Evolutionary conservation across 2,113 vertebrate genomes (phyloP), one percentile per base, ranked within the genome.

Genomic region (Polyodon spathula): DNA sequence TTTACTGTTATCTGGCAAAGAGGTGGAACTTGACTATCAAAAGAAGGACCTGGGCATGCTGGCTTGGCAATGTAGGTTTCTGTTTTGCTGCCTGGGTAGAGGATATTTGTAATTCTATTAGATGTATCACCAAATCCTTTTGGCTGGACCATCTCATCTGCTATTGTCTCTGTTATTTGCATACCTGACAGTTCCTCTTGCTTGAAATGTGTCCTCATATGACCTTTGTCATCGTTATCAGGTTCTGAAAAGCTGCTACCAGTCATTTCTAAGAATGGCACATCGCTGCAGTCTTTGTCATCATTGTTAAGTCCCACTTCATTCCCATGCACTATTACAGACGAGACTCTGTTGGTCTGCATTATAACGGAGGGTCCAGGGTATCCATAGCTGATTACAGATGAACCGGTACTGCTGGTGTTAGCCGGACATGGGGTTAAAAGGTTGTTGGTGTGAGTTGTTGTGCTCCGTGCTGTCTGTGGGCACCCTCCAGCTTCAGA

Each of bases 1-100:
- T 94, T 98, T 54, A 98, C 96, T 11, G 96, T 98, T 71, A 98
- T 99, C 68, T 99, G 94, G 80, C 96, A 97, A 27, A 98, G 88
- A 3, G 95, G 95, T 0, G 92, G 89, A 0, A 94, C 81, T 0
- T 81, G 89, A 69, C 86, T 92, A 46, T 90, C 87, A 11, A 88
- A 70, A 46, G 94, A 95, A 37, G 94, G 92, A 53, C 95, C 96
- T 0, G 92, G 92, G 54, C 94, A 90, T 44, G 92, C 96, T 7
- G 96, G 93, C 71, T 98, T 98, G 55, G 95, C 95, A 43, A 98
- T 95, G 27, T 99, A 97, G 0, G 93, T 98, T 80, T 97, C 92
- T 1, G 88, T 98, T 79, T 93, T 95, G 66, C 86, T 78, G 0
- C 75, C 80, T 44, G 78, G 67, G 54, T 74, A 68, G 10, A 75